phyloP scores from a whole-genome alignment of 2,888 invertebrate genomes.

The Leuctra nigra region DNA sequence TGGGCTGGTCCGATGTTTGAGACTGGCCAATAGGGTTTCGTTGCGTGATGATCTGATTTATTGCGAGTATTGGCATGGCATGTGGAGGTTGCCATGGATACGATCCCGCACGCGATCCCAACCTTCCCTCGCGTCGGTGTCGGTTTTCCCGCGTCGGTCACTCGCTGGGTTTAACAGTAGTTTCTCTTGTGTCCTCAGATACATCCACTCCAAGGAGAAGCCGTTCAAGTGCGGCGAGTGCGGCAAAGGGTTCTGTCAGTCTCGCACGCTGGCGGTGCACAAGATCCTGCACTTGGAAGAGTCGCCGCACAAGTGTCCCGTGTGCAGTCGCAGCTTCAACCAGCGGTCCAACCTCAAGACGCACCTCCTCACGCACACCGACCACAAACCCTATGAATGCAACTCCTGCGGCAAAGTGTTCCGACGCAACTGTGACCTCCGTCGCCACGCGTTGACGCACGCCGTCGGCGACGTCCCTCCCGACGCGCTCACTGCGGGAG shows the following conservation, averaged over 20 bases:
- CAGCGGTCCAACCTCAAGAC: slow-evolving; percentile 87
- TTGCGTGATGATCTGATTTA: too few relatives aligned
- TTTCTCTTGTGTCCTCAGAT: slow-evolving; percentile 53
- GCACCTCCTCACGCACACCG: slow-evolving; percentile 81
- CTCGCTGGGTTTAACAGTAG: neutral
- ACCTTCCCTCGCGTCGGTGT: neutral
- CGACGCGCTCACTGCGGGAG: slow-evolving; percentile 48
- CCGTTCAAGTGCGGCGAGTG: slow-evolving; percentile 95
- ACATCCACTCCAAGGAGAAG: slow-evolving; percentile 96
- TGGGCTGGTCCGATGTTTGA: slow-evolving; percentile 6
- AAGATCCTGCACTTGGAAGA: slow-evolving; percentile 90
- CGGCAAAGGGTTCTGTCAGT: slow-evolving; percentile 96
- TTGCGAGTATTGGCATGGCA: too few relatives aligned
- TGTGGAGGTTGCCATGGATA: too few relatives aligned
- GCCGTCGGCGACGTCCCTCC: slow-evolving; percentile 82
- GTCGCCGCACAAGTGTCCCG: slow-evolving; percentile 86
- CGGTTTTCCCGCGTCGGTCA: neutral
- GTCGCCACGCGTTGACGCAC: slow-evolving; percentile 84
- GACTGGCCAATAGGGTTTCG: too few relatives aligned
- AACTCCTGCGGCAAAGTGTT: slow-evolving; percentile 85
- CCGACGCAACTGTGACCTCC: slow-evolving; percentile 81
- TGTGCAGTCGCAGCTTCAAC: slow-evolving; percentile 82
- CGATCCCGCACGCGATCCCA: neutral
- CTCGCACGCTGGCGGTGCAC: slow-evolving; percentile 90
- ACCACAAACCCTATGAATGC: slow-evolving; percentile 87